Percentiles rank a stretch among this genome's conserved stretches.
phyloP scores from a whole-genome alignment of 2,113 vertebrate genomes.

The Gasterosteus nipponicus region DNA sequence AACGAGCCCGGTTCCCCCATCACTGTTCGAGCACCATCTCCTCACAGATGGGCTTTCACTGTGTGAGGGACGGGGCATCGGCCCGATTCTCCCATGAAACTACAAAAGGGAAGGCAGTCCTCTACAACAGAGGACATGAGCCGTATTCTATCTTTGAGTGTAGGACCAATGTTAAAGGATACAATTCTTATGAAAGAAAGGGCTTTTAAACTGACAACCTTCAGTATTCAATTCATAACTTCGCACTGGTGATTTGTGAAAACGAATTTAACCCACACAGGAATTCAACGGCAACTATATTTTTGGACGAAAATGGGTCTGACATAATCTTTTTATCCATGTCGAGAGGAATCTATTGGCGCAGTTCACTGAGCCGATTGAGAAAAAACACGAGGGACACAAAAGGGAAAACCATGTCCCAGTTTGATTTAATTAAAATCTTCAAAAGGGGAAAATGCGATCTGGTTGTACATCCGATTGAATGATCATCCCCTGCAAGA shows the following conservation, averaged over 20 bases:
- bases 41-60: slow-evolving; percentile 66
- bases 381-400: slow-evolving; percentile 20
- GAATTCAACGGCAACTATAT: slow-evolving; percentile 26
- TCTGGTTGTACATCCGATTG: slow-evolving; percentile 3
- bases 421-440: slow-evolving; percentile 41
- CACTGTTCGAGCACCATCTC: slow-evolving; percentile 47
- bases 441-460: slow-evolving; percentile 24
- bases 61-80: slow-evolving; percentile 52
- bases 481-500: slow-evolving; percentile 29
- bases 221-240: slow-evolving; percentile 1
- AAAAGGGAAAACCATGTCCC: background rate
- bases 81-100: slow-evolving; percentile 51
- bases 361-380: slow-evolving; percentile 14
- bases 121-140: slow-evolving; percentile 50
- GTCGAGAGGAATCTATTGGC: slow-evolving; percentile 38
- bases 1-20: slow-evolving; percentile 52
- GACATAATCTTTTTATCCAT: slow-evolving; percentile 25
- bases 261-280: slow-evolving; percentile 32
- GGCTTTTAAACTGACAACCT: background rate
- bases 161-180: slow-evolving; percentile 41
- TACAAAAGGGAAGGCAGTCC: slow-evolving; percentile 59
- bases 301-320: slow-evolving; percentile 7
- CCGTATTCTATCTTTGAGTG: slow-evolving; percentile 50
- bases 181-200: slow-evolving; percentile 7
- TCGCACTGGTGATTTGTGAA: slow-evolving; percentile 15